Conservation (phyloP, 1,140 invertebrate species). For the Drosophila ficusphila region DNA sequence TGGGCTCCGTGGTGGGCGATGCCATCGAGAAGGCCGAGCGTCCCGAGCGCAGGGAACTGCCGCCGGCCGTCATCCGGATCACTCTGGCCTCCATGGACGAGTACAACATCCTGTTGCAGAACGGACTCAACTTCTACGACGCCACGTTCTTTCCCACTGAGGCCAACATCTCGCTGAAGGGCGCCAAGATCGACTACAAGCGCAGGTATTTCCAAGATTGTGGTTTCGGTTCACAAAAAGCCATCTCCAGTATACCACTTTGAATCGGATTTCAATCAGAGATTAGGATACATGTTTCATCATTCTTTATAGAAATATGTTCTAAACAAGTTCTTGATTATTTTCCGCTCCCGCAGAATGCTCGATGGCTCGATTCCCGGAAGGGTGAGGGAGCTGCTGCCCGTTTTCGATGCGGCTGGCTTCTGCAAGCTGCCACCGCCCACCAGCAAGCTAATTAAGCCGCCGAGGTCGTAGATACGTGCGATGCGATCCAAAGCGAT, state of each 20-base stretch:
- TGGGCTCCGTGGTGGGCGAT: constrained; percentile 62
- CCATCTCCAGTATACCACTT: neutral
- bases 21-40: constrained; percentile 84
- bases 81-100: constrained; percentile 92
- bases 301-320: neutral
- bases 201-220: constrained; percentile 84
- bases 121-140: constrained; percentile 93
- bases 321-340: neutral
- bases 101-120: constrained; percentile 91
- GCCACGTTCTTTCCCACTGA: constrained; percentile 94
- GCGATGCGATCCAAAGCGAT: constrained; percentile 27
- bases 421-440: constrained; percentile 91
- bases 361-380: constrained; percentile 87
- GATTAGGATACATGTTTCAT: too few species aligned
- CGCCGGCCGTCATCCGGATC: constrained; percentile 88
- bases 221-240: neutral
- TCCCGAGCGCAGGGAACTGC: constrained; percentile 84
- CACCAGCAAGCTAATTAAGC: constrained; percentile 90
- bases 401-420: constrained; percentile 92
- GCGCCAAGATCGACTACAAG: constrained; percentile 84
- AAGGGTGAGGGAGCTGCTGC: constrained; percentile 90
- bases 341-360: constrained; percentile 78
- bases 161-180: constrained; percentile 87
- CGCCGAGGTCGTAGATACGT: constrained; percentile 83
- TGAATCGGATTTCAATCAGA: too few species aligned